Evolutionary conservation across 2,113 vertebrate species (phyloP).

Genomic region (Lipophrys pholis): DNA sequence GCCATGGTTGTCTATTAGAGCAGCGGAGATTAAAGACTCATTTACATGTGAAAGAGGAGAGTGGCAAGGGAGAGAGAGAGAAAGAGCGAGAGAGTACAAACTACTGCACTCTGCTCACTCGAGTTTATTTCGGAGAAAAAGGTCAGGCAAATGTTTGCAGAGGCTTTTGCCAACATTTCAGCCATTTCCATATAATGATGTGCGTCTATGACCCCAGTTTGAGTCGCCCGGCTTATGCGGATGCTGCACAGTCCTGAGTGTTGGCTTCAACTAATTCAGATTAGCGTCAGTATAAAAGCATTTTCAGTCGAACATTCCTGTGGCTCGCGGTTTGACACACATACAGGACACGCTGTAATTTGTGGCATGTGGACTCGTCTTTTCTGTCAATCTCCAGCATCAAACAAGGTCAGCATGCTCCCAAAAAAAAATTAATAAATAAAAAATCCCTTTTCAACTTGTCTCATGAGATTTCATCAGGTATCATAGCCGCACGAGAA

Average conservation of each 20-base stretch:
- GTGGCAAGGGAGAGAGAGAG: slow-evolving; percentile 41
- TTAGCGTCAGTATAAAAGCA: too few relatives aligned
- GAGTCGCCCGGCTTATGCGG: too few relatives aligned
- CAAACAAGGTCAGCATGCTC: neutral
- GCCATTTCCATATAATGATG: slow-evolving; percentile 1
- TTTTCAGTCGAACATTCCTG: neutral
- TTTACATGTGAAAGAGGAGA: slow-evolving; percentile 82
- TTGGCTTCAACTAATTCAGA: too few relatives aligned
- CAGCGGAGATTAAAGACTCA: slow-evolving; percentile 79
- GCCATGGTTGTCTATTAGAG: slow-evolving; percentile 83
- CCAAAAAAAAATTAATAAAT: slow-evolving; percentile 2
- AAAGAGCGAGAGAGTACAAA: slow-evolving; percentile 36
- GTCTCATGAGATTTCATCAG: neutral
- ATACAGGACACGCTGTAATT: neutral
- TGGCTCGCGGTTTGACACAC: slow-evolving; percentile 44
- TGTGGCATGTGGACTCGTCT: neutral
- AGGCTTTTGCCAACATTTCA: slow-evolving; percentile 55
- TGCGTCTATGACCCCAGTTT: neutral
- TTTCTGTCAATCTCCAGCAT: slow-evolving; percentile 35
- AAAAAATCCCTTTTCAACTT: neutral
- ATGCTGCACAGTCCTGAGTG: too few relatives aligned
- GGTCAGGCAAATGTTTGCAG: slow-evolving; percentile 67
- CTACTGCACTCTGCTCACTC: slow-evolving; percentile 43
- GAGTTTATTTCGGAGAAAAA: slow-evolving; percentile 56
- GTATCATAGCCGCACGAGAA: too few relatives aligned